Base-by-base conservation (phyloP, 2,888 invertebrate species). In the Rhogogaster chlorosoma region DNA sequence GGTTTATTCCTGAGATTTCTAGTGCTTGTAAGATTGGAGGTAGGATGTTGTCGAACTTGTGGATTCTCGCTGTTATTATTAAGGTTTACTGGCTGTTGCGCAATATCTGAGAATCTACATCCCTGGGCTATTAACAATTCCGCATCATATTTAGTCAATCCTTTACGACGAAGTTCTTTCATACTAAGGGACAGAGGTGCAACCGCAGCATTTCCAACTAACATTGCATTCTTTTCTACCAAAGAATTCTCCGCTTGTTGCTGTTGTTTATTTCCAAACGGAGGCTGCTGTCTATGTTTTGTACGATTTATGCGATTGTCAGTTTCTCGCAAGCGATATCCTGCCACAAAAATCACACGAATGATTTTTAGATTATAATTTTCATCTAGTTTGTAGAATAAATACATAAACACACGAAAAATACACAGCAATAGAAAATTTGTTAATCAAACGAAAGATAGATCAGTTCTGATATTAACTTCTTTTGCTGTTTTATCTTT, bases 261-360 rank as follows among this genome's bases (percentile, higher is more conserved):
- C 26, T 73, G 70, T 57, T 92, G 92, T 84, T 93, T 93, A 84
- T 89, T 92, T 38, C 89, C 88, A 70, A 88, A 89, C 18, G 90
- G 86, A 7, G 91, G 92, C 87, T 93, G 93, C 84, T 94, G 93
- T 88, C 94, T 94, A 87, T 94, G 94, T 93, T 98, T 98, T 91
- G 97, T 97, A 90, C 98, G 96, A 94, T 98, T 98, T 88, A 98
- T 96, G 90, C 99, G 96, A 94, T 98, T 98, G 93, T 99, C 98
- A 53, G 99, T 99, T 95, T 99, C 99, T 89, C 99, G 95, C 90
- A 99, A 95, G 90, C 97, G 96, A 94, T 99, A 99, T 87, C 98
- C 97, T 91, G 96, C 95, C 85, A 67, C 67, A 67, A 32, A 67
- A 67, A 26, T 32, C 32, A 26, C 15, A 29, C 15, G 15, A 61